phyloP scores from a whole-genome alignment of 2,797 vertebrate genomes.

The Ficedula albicollis region DNA sequence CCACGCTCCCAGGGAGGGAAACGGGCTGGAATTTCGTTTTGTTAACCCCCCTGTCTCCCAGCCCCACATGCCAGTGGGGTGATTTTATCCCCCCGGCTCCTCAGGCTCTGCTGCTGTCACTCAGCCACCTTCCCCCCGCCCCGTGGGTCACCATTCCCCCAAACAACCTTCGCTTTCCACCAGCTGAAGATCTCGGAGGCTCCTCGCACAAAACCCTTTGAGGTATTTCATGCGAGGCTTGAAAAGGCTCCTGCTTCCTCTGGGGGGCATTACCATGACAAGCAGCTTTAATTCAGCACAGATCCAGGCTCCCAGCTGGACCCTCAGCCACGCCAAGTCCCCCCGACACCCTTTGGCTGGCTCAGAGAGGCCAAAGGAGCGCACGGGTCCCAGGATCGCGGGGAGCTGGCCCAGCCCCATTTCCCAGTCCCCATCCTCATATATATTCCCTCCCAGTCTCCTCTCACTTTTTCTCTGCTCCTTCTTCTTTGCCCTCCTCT shows the following conservation, averaged over 20 bases:
- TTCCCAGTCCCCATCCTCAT: conserved; percentile 53
- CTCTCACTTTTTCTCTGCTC: background rate
- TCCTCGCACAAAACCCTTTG: background rate
- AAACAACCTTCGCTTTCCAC: background rate
- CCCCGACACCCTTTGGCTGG: background rate
- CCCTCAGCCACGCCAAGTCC: conserved; percentile 1
- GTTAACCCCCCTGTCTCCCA: background rate
- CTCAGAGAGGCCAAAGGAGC: conserved; percentile 16
- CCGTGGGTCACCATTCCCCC: background rate
- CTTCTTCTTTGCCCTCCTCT: conserved; percentile 41
- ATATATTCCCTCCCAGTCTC: conserved; percentile 45
- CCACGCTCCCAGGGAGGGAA: rapidly evolving
- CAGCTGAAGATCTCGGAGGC: background rate
- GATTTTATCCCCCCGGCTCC: background rate
- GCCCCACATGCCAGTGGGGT: rapidly evolving
- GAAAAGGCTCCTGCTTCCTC: conserved; percentile 43
- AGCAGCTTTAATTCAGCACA: background rate
- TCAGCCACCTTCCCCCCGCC: background rate
- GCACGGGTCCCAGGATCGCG: background rate
- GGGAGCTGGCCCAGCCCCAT: background rate
- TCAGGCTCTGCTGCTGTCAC: background rate
- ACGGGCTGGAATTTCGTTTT: rapidly evolving
- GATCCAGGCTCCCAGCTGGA: conserved; percentile 11
- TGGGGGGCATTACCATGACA: conserved; percentile 42
- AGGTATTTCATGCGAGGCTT: background rate